A percentile compares a stretch with the other conserved stretches of the same genome.
Conservation (phyloP, 2,113 vertebrate species). For the Muntiacus reevesi region DNA sequence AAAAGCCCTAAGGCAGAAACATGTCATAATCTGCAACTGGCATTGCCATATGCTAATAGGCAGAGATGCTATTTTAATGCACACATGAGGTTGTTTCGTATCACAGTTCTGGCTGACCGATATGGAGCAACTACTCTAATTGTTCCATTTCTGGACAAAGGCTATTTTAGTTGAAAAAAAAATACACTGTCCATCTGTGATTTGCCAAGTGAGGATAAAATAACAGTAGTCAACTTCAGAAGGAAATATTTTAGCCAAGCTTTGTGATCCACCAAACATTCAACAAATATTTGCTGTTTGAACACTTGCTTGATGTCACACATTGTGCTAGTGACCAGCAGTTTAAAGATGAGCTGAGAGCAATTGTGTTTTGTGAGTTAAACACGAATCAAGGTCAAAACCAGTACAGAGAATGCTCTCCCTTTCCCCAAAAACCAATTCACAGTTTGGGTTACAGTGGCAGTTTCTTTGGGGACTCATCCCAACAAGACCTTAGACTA, state of each 20-base stretch:
- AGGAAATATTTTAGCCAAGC: background rate
- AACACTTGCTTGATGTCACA: background rate
- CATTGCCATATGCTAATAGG: background rate
- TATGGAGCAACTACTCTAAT: conserved; percentile 17
- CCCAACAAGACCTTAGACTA: background rate
- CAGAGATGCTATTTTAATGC: background rate
- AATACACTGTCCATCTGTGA: conserved; percentile 8
- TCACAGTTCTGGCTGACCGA: background rate
- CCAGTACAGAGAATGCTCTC: background rate
- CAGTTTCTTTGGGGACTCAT: background rate
- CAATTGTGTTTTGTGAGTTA: background rate
- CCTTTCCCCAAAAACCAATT: background rate
- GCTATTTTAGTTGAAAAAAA: conserved; percentile 15
- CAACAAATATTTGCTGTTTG: background rate
- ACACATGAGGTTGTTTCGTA: background rate
- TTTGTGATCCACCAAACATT: background rate
- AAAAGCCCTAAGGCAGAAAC: conserved; percentile 51
- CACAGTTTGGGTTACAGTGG: background rate
- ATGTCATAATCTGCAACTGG: background rate
- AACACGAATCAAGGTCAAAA: background rate
- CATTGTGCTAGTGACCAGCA: background rate
- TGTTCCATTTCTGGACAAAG: conserved; percentile 4
- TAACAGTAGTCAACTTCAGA: background rate
- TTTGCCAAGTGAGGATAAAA: conserved; percentile 6
- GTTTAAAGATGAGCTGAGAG: background rate